These are phyloP conservation scores for Nothoprocta pentlandii DNA, from an alignment of 2,113 vertebrate genomes.

Conservation along the genomic window DNA sequence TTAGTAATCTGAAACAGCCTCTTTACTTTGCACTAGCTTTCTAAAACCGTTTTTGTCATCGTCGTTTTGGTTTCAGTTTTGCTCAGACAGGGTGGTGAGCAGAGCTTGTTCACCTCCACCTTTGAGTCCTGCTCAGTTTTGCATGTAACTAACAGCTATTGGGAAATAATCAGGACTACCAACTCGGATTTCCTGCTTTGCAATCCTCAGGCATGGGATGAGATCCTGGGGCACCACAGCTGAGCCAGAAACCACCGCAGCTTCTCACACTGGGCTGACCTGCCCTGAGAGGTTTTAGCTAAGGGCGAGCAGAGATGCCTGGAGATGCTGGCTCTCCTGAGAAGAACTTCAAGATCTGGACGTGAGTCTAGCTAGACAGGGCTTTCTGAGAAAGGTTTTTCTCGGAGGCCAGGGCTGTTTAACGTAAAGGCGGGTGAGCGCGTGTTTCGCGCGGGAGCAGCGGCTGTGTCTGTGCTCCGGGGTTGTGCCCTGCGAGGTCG, in stretches of 20 bases:
- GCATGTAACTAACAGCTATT: background rate
- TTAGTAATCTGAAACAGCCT: background rate
- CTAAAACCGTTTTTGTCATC: background rate
- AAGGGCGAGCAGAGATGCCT: no score
- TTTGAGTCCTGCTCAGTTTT: background rate
- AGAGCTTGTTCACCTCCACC: background rate
- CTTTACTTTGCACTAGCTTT: background rate
- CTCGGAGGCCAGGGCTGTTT: fast-evolving
- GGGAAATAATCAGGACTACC: background rate
- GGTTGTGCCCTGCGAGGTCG: background rate
- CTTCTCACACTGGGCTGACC: background rate
- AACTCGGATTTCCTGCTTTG: background rate
- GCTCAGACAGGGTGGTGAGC: background rate
- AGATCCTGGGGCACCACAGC: background rate
- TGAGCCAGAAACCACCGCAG: background rate
- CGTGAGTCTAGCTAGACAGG: fast-evolving
- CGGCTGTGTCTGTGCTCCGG: fast-evolving
- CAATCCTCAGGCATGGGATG: background rate
- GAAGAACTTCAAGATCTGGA: background rate
- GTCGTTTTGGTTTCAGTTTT: background rate
- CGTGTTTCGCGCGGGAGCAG: background rate
- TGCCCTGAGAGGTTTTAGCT: background rate
- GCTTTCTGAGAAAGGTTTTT: background rate
- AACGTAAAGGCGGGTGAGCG: no score
- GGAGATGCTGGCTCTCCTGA: background rate